These are phyloP conservation scores for Cottoperca gobio DNA, from an alignment of 2,797 vertebrate species.

Conservation along the genomic window DNA sequence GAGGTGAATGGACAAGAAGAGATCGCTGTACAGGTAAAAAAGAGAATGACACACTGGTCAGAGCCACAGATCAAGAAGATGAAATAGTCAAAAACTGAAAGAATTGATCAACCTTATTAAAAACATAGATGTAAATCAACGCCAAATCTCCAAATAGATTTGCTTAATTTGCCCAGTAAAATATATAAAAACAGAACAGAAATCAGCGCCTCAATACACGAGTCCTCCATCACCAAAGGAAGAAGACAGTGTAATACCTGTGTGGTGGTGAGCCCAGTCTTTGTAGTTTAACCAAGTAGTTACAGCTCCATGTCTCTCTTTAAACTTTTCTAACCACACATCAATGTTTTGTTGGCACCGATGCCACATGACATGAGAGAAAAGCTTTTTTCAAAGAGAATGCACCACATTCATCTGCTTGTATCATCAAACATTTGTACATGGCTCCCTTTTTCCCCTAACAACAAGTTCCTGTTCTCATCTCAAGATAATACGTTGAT, in stretches of 20 bases:
- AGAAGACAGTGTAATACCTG: not conserved
- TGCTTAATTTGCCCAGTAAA: not conserved
- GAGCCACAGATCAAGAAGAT: constrained; percentile 27
- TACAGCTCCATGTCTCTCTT: constrained; percentile 28
- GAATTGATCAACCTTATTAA: not conserved
- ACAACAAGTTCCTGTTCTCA: constrained; percentile 72
- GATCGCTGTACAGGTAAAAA: constrained; percentile 81
- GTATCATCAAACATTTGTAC: constrained; percentile 67
- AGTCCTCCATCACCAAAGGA: constrained; percentile 6
- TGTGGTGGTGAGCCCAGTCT: constrained; percentile 83
- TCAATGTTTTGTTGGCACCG: constrained; percentile 49
- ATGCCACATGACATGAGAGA: constrained; percentile 51
- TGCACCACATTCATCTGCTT: constrained; percentile 65
- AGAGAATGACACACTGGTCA: constrained; percentile 53
- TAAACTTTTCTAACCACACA: constrained; percentile 62
- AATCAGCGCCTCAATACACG: not conserved
- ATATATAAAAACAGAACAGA: not conserved
- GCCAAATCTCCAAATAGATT: not conserved
- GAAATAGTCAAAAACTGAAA: not conserved
- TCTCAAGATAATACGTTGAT: constrained; percentile 41
- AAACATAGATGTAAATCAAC: not conserved
- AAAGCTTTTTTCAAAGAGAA: constrained; percentile 55
- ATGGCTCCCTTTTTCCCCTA: constrained; percentile 57
- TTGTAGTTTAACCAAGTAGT: constrained; percentile 59
- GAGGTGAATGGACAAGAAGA: constrained; percentile 84